A percentile compares a stretch with the other conserved stretches of the same genome.
These are phyloP conservation scores for Arenaria interpres DNA, from an alignment of 2,113 vertebrate genomes.

Conservation along the genomic window DNA sequence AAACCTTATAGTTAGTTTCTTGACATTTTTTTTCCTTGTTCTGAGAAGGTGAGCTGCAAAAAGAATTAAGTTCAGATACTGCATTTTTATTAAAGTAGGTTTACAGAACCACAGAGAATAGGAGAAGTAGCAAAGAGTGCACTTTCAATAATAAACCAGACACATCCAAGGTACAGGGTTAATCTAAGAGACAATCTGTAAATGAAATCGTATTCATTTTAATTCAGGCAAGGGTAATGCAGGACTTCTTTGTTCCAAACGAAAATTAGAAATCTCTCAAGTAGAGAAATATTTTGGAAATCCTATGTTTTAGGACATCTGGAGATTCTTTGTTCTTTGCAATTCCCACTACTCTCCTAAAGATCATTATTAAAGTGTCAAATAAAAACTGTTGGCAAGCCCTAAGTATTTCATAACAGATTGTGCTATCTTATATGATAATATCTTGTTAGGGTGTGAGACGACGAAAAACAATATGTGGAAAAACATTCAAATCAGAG, in stretches of 20 bases:
- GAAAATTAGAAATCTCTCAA: not conserved
- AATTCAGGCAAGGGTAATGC: not conserved
- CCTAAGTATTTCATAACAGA: slow-evolving; percentile 24
- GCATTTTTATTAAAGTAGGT: not conserved
- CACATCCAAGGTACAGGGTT: not conserved
- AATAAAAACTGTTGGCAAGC: slow-evolving; percentile 41
- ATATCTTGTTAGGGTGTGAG: slow-evolving; percentile 31
- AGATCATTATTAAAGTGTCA: slow-evolving; percentile 44
- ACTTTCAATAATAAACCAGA: not conserved
- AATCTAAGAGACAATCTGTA: not conserved
- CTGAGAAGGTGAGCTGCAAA: not conserved
- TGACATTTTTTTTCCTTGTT: not conserved
- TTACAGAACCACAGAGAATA: not conserved
- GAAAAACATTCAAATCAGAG: not conserved
- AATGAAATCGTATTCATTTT: not conserved
- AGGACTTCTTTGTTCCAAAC: not conserved
- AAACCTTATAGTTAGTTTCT: not conserved
- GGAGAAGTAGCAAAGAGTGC: not conserved
- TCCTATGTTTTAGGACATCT: slow-evolving; percentile 9
- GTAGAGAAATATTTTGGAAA: slow-evolving; percentile 21
- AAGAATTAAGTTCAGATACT: not conserved
- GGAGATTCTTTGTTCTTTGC: slow-evolving; percentile 31
- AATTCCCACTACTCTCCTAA: slow-evolving; percentile 42
- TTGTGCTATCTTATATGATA: slow-evolving; percentile 17
- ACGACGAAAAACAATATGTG: not conserved